Evolutionary conservation across 2,888 invertebrate species (phyloP).

Genomic region (Mechanitis mazaeus): DNA sequence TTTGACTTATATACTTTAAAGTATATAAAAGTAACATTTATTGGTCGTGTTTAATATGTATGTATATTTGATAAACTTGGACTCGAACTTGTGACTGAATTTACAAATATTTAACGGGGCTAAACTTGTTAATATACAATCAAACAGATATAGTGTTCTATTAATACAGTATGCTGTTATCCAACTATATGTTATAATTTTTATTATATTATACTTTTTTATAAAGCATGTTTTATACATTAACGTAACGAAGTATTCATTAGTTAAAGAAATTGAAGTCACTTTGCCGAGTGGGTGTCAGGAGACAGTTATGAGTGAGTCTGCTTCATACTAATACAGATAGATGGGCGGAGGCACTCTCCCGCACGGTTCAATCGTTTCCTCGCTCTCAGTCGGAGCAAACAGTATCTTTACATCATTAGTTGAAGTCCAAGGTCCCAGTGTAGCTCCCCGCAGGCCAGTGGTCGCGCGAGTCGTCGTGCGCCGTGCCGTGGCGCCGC

Average conservation of each 20-base stretch:
- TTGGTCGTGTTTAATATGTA: no score
- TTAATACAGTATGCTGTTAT: no score
- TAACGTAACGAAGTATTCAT: not conserved
- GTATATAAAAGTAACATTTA: no score
- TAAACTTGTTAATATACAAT: no score
- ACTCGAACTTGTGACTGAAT: no score
- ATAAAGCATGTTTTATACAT: not conserved
- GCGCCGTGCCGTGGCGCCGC: conserved; percentile 17
- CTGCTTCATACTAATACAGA: not conserved
- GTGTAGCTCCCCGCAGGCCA: conserved; percentile 40
- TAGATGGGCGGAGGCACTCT: not conserved
- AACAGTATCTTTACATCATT: not conserved
- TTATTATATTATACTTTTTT: no score
- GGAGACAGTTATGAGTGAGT: not conserved
- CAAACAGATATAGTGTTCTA: no score
- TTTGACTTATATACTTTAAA: no score
- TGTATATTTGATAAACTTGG: no score
- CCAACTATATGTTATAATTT: no score
- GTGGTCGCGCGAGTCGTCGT: conserved; percentile 52
- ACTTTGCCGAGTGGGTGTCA: not conserved
- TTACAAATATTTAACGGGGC: no score
- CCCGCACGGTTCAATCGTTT: not conserved
- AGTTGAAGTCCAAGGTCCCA: not conserved
- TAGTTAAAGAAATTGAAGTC: not conserved
- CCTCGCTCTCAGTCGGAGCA: not conserved